These are phyloP conservation scores for Tetraneura akinire DNA, from an alignment of 1,140 invertebrate genomes.

Conservation along the genomic window DNA sequence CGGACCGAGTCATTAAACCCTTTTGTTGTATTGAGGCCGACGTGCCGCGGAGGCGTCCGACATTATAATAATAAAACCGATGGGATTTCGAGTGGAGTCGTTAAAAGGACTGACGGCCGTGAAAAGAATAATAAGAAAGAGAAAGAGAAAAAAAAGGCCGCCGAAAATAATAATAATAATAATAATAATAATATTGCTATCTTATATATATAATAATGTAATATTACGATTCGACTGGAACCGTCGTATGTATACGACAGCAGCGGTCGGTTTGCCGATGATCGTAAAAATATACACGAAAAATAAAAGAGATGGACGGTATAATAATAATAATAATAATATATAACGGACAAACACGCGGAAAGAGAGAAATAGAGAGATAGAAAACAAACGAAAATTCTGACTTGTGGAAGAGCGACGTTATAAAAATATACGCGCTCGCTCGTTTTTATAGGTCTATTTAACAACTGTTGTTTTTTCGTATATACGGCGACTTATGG, in stretches of 20 bases:
- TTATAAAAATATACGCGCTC: slow-evolving; percentile 36
- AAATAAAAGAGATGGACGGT: too few species aligned
- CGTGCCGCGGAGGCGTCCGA: background rate
- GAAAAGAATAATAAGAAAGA: background rate
- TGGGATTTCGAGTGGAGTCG: slow-evolving; percentile 23
- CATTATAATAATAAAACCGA: background rate
- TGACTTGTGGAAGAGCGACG: too few species aligned
- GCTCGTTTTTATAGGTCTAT: slow-evolving; percentile 17
- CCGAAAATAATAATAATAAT: background rate
- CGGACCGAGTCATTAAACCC: background rate
- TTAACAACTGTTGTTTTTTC: slow-evolving; percentile 36
- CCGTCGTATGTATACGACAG: too few species aligned
- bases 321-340: background rate
- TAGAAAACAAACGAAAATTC: too few species aligned
- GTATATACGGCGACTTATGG: background rate
- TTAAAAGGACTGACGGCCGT: slow-evolving; percentile 5
- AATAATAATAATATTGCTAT: background rate
- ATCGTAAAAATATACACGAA: background rate
- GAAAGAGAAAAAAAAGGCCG: background rate
- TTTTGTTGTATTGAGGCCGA: background rate
- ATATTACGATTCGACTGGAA: too few species aligned
- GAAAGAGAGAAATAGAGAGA: background rate
- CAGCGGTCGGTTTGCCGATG: background rate
- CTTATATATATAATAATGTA: too few species aligned
- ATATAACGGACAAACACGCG: background rate